Conservation (phyloP, 2,113 vertebrate genomes). For the Cynopterus brachyotis region DNA sequence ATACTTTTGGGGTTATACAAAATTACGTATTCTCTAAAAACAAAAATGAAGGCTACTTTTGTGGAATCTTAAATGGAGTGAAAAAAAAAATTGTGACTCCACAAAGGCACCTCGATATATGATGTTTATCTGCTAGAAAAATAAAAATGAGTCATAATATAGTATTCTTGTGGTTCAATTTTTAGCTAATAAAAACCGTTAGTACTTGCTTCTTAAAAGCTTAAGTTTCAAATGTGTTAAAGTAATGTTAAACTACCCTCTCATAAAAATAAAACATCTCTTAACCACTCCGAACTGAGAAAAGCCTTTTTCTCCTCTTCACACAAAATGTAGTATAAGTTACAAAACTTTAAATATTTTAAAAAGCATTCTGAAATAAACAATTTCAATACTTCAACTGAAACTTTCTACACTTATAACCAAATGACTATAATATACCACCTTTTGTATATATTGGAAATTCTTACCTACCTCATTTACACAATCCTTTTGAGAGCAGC, state of each 20-base stretch:
- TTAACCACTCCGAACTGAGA: slow-evolving; percentile 43
- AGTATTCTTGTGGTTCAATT: slow-evolving; percentile 41
- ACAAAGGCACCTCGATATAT: not conserved
- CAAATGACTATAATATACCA: slow-evolving; percentile 17
- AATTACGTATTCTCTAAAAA: slow-evolving; percentile 19
- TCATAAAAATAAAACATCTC: slow-evolving; percentile 14
- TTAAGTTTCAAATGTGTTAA: slow-evolving; percentile 7
- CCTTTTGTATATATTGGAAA: not conserved
- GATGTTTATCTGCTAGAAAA: slow-evolving; percentile 1
- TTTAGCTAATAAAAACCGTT: not conserved
- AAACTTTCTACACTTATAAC: not conserved
- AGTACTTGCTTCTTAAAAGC: slow-evolving; percentile 46
- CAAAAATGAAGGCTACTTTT: not conserved
- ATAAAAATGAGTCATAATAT: slow-evolving; percentile 12
- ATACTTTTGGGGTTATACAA: not conserved
- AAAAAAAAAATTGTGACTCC: not conserved
- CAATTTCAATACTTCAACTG: not conserved
- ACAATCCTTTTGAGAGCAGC: slow-evolving; percentile 84
- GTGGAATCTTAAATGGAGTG: not conserved
- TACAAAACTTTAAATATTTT: slow-evolving; percentile 17
- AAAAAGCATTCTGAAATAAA: slow-evolving; percentile 52
- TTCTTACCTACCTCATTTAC: slow-evolving; percentile 84
- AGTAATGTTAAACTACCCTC: not conserved
- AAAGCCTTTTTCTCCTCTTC: not conserved
- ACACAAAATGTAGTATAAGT: slow-evolving; percentile 2